Evolutionary conservation across 2,113 vertebrate species (phyloP).

Genomic region (Clarias batrachus): DNA sequence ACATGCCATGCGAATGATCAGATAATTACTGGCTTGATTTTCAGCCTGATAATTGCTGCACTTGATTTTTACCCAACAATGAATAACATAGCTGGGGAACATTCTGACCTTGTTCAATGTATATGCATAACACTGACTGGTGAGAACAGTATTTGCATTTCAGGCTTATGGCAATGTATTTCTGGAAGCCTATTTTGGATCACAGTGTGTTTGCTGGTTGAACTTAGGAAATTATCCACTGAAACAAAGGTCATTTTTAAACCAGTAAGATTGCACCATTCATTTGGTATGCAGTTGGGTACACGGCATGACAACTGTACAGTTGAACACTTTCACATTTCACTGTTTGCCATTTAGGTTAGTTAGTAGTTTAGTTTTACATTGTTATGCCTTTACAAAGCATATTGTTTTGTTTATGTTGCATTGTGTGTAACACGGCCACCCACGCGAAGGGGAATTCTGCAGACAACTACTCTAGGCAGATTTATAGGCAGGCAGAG

Average conservation of each 20-base stretch:
- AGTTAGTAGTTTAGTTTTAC: background rate
- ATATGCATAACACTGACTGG: background rate
- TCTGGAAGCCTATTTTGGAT: slow-evolving; percentile 1
- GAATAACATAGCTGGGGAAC: background rate
- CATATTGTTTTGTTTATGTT: background rate
- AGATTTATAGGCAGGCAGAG: no score
- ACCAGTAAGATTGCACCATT: background rate
- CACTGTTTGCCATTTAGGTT: background rate
- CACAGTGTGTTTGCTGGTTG: background rate
- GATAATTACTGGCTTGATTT: slow-evolving; percentile 24
- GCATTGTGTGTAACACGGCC: no score
- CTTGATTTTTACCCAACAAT: background rate
- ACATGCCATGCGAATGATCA: slow-evolving; percentile 21
- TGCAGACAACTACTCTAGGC: no score
- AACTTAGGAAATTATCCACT: background rate
- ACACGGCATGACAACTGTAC: background rate
- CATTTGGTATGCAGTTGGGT: background rate
- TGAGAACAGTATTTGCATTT: background rate
- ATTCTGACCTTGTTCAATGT: background rate
- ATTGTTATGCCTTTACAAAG: background rate
- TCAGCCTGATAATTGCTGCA: background rate
- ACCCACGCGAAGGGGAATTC: no score
- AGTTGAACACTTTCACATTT: background rate
- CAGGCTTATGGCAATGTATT: background rate
- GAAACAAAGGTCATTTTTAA: background rate